Evolutionary conservation across 2,797 vertebrate genomes (phyloP), one percentile per base, ranked within the genome.

Genomic region (Platyrinchus mystaceus): DNA sequence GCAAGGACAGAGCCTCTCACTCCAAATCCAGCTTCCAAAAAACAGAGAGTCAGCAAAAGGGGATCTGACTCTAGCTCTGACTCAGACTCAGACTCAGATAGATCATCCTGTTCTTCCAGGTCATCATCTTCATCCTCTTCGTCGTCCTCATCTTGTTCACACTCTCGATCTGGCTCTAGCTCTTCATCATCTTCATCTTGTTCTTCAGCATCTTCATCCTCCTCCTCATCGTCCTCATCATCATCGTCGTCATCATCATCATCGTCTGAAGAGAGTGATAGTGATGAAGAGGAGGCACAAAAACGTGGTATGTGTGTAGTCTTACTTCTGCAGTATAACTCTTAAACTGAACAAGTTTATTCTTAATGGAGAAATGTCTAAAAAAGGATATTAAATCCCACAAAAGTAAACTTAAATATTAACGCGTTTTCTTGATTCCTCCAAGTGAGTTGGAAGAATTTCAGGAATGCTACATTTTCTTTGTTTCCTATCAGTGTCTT

Each of bases 1-100:
- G 99, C 99, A 46, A 98, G 99, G 96, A 99, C 99, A 81, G 99
- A 99, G 85, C 99, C 99, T 14, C 98, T 99, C 53, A 98, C 99
- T 14, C 99, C 99, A 52, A 99, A 99, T 96, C 97, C 99, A n/a
- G 98, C 98, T 34, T 98, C 98, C 95, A 99, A 99, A 97, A 99
- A 99, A 94, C 98, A 98, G 96, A 99, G 99, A 97, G 98, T 98
- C 96, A 91, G 97, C 93, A 99, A 98, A 97, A 97, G 98, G 88
- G 98, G 98, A 39, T 97, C 98, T 66, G 99, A 98, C 84, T 98
- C 98, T 8, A 98, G 98, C 66, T 98, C 98, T 14, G 98, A 98
- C 63, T 98, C 98, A 16, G 98, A 98, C 93, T 99, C 99, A 1
- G 99, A 98, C 89, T 99, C 99, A 76, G 98, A 99, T 70, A 98